Conservation (phyloP, 2,113 vertebrate species). For the Psittacara wagleri region DNA sequence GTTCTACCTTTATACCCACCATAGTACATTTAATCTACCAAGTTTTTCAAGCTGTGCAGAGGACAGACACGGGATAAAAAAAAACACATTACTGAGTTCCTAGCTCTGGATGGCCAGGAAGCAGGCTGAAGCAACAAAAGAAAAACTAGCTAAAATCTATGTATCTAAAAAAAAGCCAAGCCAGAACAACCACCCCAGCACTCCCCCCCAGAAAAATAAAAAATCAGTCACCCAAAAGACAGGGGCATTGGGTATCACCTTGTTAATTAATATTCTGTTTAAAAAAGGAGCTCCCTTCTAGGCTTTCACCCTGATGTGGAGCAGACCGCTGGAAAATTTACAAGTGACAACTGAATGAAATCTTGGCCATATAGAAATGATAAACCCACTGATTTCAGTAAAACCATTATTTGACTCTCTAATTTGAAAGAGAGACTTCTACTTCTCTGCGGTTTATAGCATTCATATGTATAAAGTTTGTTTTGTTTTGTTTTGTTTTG, state of each 20-base stretch:
- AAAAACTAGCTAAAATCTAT: not conserved
- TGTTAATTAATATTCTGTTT: not conserved
- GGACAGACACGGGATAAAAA: not conserved
- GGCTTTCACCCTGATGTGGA: not conserved
- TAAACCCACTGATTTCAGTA: not conserved
- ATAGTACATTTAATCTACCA: rapidly evolving
- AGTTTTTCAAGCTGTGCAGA: not conserved
- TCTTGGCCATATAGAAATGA: not conserved
- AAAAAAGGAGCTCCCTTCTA: not conserved
- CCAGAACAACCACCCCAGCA: not conserved
- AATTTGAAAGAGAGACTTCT: not conserved
- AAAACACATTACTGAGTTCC: not conserved
- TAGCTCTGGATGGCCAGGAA: not conserved
- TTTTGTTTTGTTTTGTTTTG: not conserved
- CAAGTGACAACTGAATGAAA: not conserved
- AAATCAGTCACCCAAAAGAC: not conserved
- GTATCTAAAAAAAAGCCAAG: not conserved
- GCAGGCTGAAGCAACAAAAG: not conserved
- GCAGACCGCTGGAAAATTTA: not conserved
- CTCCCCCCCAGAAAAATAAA: not conserved
- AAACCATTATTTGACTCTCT: not conserved
- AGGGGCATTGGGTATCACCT: not conserved
- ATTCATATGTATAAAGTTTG: not conserved
- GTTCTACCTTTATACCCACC: not conserved
- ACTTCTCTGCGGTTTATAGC: not conserved